These are phyloP conservation scores for Pituophis catenifer DNA, from an alignment of 2,113 vertebrate species.

Conservation along the genomic window DNA sequence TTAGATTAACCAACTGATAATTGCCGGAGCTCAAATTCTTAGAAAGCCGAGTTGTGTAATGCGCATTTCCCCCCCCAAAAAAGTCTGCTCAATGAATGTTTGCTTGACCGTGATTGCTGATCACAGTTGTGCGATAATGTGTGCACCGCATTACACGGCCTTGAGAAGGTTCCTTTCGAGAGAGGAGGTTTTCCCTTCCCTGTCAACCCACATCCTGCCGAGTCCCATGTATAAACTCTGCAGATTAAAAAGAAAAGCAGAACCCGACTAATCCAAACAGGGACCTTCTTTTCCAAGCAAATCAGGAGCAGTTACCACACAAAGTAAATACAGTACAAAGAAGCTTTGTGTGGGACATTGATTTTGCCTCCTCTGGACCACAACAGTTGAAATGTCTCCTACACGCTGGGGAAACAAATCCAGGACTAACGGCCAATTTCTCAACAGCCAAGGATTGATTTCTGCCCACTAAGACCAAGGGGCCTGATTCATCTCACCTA, in stretches of 20 bases:
- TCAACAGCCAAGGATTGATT: not conserved
- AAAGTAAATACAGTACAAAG: not conserved
- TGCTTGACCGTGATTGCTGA: not conserved
- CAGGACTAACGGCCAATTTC: not conserved
- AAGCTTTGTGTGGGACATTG: not conserved
- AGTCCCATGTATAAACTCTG: constrained; percentile 5
- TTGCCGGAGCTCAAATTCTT: not conserved
- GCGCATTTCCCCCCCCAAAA: too few relatives aligned
- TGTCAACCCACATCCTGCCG: constrained; percentile 5
- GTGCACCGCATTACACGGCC: not conserved
- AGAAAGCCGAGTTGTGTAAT: not conserved
- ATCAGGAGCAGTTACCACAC: not conserved
- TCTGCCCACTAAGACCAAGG: not conserved
- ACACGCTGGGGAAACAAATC: not conserved
- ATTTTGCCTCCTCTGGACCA: not conserved
- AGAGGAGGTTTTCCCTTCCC: constrained; percentile 23
- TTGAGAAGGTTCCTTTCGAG: not conserved
- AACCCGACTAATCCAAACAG: not conserved
- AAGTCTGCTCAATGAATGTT: not conserved
- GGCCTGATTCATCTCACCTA: rapidly evolving
- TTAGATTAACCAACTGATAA: not conserved
- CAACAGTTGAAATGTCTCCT: not conserved
- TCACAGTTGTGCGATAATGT: not conserved
- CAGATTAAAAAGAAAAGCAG: not conserved
- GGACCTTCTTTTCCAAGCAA: not conserved